Evolutionary conservation across 92 coral and sea anemone species (phyloP).

Genomic region (Parazoanthus atlanticus): DNA sequence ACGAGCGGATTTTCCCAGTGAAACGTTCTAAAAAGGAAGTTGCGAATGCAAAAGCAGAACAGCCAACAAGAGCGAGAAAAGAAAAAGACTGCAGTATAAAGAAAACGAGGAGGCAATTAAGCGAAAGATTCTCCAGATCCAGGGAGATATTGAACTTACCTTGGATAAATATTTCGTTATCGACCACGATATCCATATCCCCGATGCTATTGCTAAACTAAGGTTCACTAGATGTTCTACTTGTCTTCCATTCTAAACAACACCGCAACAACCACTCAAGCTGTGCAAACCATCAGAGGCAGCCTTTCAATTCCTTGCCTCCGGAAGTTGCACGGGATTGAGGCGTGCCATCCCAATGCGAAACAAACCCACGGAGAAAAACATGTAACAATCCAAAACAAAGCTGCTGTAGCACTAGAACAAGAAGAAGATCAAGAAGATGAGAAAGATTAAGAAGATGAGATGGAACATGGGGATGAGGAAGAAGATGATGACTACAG

Average conservation of each 20-base stretch:
- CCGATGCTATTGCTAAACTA: slow-evolving; percentile 12
- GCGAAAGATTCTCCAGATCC: slow-evolving; percentile 61
- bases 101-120: slow-evolving; percentile 56
- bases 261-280: slow-evolving; percentile 28
- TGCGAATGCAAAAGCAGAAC: slow-evolving; percentile 62
- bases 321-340: slow-evolving; percentile 52
- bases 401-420: slow-evolving; percentile 51
- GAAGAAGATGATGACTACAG: slow-evolving; percentile 33
- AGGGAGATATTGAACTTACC: slow-evolving; percentile 39
- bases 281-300: slow-evolving; percentile 27
- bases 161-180: slow-evolving; percentile 16
- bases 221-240: slow-evolving; percentile 24
- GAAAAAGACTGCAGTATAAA: slow-evolving; percentile 51
- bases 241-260: slow-evolving; percentile 4
- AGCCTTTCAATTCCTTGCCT: slow-evolving; percentile 37
- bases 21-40: slow-evolving; percentile 61
- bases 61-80: slow-evolving; percentile 63
- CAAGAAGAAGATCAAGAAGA: slow-evolving; percentile 37
- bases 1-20: slow-evolving; percentile 58
- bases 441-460: slow-evolving; percentile 41
- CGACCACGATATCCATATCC: slow-evolving; percentile 33
- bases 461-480: slow-evolving; percentile 33
- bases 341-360: slow-evolving; percentile 35
- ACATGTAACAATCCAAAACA: slow-evolving; percentile 51
- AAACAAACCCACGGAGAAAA: slow-evolving; percentile 43